Percentiles rank a stretch among this genome's conserved stretches.
phyloP scores from a whole-genome alignment of 2,113 vertebrate genomes.

The Synodontis membranacea region DNA sequence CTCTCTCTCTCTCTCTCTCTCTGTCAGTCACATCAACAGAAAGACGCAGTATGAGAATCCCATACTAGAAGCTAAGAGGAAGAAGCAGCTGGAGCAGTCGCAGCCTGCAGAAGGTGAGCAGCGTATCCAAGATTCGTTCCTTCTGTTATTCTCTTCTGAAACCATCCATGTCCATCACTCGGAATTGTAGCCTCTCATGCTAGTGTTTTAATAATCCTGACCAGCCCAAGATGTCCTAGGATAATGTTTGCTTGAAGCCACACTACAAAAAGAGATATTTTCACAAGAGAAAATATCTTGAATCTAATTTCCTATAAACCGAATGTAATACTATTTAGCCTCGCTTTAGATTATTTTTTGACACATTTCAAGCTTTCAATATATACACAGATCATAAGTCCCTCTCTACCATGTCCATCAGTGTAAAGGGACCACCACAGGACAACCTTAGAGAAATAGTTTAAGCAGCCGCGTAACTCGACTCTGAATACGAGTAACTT shows the following conservation, averaged over 20 bases:
- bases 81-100: conserved; percentile 90
- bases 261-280: not conserved
- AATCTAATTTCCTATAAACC: not conserved
- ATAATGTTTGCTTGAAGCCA: not conserved
- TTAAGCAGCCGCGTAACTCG: not conserved
- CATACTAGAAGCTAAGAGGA: conserved; percentile 92
- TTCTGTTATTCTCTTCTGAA: conserved; percentile 37
- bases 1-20: conserved; percentile 40
- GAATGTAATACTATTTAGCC: not conserved
- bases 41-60: conserved; percentile 99
- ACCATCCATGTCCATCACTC: not conserved
- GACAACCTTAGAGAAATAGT: not conserved
- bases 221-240: not conserved
- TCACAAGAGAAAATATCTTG: not conserved
- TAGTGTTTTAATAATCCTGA: not conserved
- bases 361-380: not conserved
- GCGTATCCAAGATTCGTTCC: conserved; percentile 70
- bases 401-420: too few relatives aligned
- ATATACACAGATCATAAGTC: too few relatives aligned
- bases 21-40: conserved; percentile 93
- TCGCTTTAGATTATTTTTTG: not conserved
- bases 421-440: too few relatives aligned
- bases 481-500: not conserved
- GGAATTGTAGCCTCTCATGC: not conserved
- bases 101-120: conserved; percentile 91